Evolutionary conservation across 2,113 vertebrate genomes (phyloP), one percentile per base, ranked within the genome.

Genomic region (Pardalotus punctatus): DNA sequence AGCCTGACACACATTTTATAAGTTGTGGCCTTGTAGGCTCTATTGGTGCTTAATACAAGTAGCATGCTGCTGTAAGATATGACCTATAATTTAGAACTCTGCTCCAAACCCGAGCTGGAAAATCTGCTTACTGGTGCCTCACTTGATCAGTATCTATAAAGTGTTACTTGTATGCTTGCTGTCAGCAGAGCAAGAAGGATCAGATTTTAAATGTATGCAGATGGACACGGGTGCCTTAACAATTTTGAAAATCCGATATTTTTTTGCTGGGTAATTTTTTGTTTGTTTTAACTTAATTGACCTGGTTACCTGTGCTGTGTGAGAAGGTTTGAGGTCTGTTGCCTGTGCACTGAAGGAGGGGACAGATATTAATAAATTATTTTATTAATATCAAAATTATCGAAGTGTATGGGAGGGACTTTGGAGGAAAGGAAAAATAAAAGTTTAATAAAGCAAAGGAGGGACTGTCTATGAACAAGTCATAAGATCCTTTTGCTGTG

Each of bases 221-320:
- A n/a, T 6, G 7, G 33, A 27, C 12, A 35, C 11, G 31, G 31
- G 2, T 33, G 28, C 40, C 11, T 24, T 47, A 50, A 48, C 1
- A 4, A 14, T 54, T 92, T 4, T 35, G n/a, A 42, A 87, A 79
- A 56, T 23, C 24, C 0, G 0, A 2, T 61, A 0, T 23, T 36
- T 14, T 60, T 66, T 51, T 38, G 1, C 27, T 62, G 23, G 4
- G 1, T 61, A 5, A 11, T 11, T 57, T 70, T 35, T 73, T 33
- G 3, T 65, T 79, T n/a, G 2, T 45, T 81, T 81, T 47, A 60
- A 35, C 18, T 60, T 43, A 28, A 36, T 84, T 84, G 51, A 10
- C 20, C 13, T 40, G 7, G 6, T 43, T 86, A 19, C 29, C 11
- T 51, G 27, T 67, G 40, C 23, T 69, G 8, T 50, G 21, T 56